Base-by-base conservation (phyloP, 1,140 invertebrate species). In the Sycophaga agraensis region DNA sequence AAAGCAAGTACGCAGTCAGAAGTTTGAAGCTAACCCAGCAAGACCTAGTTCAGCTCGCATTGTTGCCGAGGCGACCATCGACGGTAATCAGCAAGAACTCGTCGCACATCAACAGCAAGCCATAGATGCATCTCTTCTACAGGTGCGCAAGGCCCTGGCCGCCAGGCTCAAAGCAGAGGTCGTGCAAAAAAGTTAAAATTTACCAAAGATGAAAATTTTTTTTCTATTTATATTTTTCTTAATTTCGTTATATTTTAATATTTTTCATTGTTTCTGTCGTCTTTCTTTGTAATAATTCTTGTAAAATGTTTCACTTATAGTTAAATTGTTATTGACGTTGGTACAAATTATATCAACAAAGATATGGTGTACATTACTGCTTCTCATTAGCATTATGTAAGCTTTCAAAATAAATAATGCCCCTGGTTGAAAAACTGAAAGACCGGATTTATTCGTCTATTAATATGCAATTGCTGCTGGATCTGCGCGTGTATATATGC, bases 141-240 rank as follows among this genome's bases (percentile, higher is more conserved):
- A 91, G 67, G 84, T 94, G 51, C 83, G 94, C 39, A 87, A 87
- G 69, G 91, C 91, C 0, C 84, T 96, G 26, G 93, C 92, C 7
- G 88, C 90, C 48, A 85, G 90, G 67, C 81, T 96, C 12, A 92
- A 91, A 75, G 84, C 86, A 43, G 93, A 96, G 83, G 91, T 96
- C 9, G 87, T 89, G 5, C 67, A 75, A 8, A 73, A 75, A 17
- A 51, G 4, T 51, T 7, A 46, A 19, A 37, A 12, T 16, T 21
- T 42, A 21, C 21, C 35, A 12, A 21, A 31, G 26, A 50, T 12
- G 26, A 55, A 9, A 31, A n/a, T 43, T 55, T 55, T 43, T 21
- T 31, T 9, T 43, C n/a, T 55, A n/a, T 49, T 26, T 49, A 19
- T 49, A 37, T 58, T 46, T 45, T 53, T 31, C 26, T 35, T 55